phyloP scores from a whole-genome alignment of 2,797 vertebrate species.

The Sitta carolinensis region DNA sequence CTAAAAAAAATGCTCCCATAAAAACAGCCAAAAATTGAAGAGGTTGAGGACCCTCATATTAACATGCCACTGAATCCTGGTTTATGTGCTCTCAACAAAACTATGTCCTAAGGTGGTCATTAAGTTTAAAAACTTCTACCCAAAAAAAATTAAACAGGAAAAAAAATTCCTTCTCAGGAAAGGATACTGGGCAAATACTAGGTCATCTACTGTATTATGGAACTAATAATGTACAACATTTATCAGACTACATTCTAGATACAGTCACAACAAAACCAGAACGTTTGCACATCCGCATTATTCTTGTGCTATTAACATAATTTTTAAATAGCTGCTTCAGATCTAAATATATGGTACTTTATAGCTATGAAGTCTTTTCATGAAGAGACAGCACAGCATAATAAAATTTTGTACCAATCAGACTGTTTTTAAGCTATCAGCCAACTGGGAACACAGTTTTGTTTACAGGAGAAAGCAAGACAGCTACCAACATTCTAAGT shows the following conservation, averaged over 20 bases:
- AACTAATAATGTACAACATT: neutral
- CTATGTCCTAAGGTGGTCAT: neutral
- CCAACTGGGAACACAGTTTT: neutral
- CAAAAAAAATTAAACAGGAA: neutral
- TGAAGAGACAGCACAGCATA: neutral
- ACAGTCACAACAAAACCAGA: neutral
- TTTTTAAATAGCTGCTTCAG: neutral
- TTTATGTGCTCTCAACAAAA: neutral
- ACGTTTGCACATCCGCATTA: neutral
- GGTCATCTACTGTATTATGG: neutral
- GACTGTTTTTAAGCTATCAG: neutral
- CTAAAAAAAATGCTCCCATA: neutral
- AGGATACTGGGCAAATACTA: neutral
- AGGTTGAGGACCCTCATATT: neutral
- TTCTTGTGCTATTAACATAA: neutral
- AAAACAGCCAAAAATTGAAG: neutral
- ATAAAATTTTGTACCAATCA: neutral
- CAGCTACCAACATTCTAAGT: neutral
- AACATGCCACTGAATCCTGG: neutral
- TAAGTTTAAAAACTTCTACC: neutral
- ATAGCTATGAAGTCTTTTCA: neutral
- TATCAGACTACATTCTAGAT: neutral
- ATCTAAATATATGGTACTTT: neutral
- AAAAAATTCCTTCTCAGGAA: neutral
- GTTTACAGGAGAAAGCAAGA: neutral